Percentiles rank a stretch among this genome's conserved stretches.
Conservation (phyloP, 23 tunicate genomes). For the Styela plicata region DNA sequence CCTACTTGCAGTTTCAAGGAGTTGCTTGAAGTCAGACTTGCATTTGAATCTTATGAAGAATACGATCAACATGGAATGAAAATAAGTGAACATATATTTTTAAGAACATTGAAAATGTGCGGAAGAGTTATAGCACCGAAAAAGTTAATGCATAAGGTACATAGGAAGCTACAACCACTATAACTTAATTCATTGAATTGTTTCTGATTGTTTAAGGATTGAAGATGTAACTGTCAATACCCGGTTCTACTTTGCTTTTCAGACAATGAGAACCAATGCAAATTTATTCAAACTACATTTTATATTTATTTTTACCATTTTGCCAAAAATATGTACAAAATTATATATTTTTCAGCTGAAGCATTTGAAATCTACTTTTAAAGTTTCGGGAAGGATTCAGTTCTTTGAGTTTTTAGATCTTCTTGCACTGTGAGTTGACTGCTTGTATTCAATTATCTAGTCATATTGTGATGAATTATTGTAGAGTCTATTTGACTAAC, state of each 20-base stretch:
- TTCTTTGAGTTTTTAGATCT: slow-evolving; percentile 71
- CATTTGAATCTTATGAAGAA: slow-evolving; percentile 66
- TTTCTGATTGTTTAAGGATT: no score
- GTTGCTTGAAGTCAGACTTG: slow-evolving; percentile 55
- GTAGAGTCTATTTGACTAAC: no score
- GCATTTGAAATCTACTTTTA: slow-evolving; percentile 39
- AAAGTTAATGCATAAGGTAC: slow-evolving; percentile 62
- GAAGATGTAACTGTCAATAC: no score
- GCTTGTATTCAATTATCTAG: no score
- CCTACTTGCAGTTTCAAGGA: slow-evolving; percentile 47
- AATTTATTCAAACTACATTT: no score
- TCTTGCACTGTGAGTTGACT: slow-evolving; percentile 39
- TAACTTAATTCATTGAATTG: no score
- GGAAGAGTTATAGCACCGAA: slow-evolving; percentile 57
- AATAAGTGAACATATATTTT: slow-evolving; percentile 34
- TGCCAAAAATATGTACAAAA: no score
- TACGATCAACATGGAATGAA: slow-evolving; percentile 82
- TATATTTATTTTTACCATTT: no score
- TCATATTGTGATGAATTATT: no score
- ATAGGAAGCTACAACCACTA: no score
- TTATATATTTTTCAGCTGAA: slow-evolving; percentile 51
- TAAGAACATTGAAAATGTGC: slow-evolving; percentile 65
- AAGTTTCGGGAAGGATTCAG: slow-evolving; percentile 70
- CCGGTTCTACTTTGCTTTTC: no score
- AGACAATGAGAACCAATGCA: no score